A percentile compares a stretch with the other conserved stretches of the same genome.
phyloP scores from a whole-genome alignment of 2,113 vertebrate species.

The Manacus vitellinus region DNA sequence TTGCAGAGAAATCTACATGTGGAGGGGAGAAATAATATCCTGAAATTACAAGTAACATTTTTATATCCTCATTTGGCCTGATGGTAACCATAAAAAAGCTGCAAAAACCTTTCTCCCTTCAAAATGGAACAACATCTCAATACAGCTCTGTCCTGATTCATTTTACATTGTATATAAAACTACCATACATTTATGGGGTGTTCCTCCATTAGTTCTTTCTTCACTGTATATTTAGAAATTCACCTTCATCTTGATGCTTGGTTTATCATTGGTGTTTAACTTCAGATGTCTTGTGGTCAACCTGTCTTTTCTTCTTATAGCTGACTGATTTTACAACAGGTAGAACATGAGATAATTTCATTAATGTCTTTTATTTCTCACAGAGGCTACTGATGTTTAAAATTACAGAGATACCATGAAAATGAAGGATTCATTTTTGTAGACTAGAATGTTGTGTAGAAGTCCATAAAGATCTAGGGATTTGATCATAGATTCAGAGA shows the following conservation, averaged over 20 bases:
- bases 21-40: not conserved
- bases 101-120: not conserved
- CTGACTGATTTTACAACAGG: not conserved
- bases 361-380: not conserved
- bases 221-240: not conserved
- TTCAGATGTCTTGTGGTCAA: not conserved
- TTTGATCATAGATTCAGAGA: not conserved
- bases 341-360: conserved; percentile 6
- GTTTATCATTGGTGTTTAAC: not conserved
- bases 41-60: not conserved
- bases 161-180: not conserved
- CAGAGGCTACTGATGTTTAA: not conserved
- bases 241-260: not conserved
- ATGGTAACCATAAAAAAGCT: not conserved
- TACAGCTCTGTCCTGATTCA: not conserved
- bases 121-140: not conserved
- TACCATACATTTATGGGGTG: fast-evolving
- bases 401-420: not conserved
- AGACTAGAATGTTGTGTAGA: not conserved
- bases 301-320: not conserved
- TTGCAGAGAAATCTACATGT: not conserved
- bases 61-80: not conserved
- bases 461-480: not conserved
- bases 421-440: not conserved
- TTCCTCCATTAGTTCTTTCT: not conserved